Evolutionary conservation across 1,140 invertebrate species (phyloP).

Genomic region (Semibalanus balanoides): DNA sequence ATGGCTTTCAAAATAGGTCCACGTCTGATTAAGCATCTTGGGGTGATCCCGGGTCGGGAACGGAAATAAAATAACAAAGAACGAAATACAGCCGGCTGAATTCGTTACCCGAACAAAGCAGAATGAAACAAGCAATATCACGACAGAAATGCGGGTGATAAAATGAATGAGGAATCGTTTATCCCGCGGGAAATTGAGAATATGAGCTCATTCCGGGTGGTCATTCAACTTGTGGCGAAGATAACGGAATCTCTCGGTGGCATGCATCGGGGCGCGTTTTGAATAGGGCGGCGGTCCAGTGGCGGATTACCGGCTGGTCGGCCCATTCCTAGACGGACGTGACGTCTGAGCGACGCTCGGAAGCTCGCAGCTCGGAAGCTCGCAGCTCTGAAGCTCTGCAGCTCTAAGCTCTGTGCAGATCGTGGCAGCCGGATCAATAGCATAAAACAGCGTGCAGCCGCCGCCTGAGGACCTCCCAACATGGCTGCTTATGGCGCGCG

Average conservation of each 20-base stretch:
- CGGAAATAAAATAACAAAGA: neutral
- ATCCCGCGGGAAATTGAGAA: neutral
- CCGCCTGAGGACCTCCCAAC: neutral
- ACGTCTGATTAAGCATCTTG: neutral
- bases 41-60: neutral
- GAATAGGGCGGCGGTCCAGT: too few species aligned
- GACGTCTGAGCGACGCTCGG: too few species aligned
- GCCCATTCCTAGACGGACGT: too few species aligned
- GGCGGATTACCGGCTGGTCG: too few species aligned
- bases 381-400: too few species aligned
- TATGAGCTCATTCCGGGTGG: neutral
- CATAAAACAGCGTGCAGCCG: too few species aligned
- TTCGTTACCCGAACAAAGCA: neutral
- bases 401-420: too few species aligned
- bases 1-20: neutral
- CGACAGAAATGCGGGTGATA: neutral
- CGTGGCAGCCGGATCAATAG: too few species aligned
- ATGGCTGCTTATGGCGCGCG: neutral
- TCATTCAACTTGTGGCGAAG: neutral
- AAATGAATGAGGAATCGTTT: conserved; percentile 1
- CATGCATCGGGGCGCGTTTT: too few species aligned
- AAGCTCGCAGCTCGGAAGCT: too few species aligned
- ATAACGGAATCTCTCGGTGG: neutral
- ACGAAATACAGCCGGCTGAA: neutral
- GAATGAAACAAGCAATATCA: neutral